Base-by-base conservation (phyloP, 2,797 vertebrate species). In the Pterois miles region DNA sequence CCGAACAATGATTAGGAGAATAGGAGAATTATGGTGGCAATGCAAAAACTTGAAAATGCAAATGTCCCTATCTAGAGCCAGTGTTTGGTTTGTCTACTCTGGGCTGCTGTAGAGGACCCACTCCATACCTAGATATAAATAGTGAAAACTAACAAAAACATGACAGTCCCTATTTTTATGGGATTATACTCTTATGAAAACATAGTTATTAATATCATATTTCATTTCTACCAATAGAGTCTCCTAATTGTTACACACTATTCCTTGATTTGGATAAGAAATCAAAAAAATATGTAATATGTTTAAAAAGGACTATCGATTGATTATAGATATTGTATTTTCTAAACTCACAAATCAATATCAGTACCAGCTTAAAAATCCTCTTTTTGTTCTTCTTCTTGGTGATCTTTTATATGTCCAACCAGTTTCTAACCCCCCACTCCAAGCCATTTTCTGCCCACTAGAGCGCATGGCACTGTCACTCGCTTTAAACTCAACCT, bases 401-500 rank as follows among this genome's bases (percentile, higher is more conserved):
- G 34, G 22, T 57, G 34, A 27, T 57, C 23, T 67, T 60, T 60
- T 14, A 12, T 64, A 27, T 58, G 53, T 75, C 9, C 43, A 18
- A 31, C n/a, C n/a, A 2, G 0, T 38, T 64, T 48, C 50, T 29
- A 27, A n/a, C 6, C 6, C 25, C 9, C 6, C 13, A n/a, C 6
- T 50, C 27, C 14, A 4, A 57, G 60, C 34, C 40, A 52, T 52
- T 69, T 82, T 69, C 56, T 65, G 16, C 58, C 48, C 36, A 67
- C 65, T 40, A 18, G 27, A 79, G 46, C 43, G n/a, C 27, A 12
- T 18, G 25, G 12, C 56, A 22, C 63, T 25, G 48, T 65, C 68
- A 57, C 68, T 74, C 65, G 34, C 71, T 74, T 70, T 80, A 53
- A 69, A 64, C 20, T 48, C 52, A 74, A 54, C 53, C 63, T 31